Conservation (phyloP, 2,797 vertebrate genomes). For the Strix occidentalis region DNA sequence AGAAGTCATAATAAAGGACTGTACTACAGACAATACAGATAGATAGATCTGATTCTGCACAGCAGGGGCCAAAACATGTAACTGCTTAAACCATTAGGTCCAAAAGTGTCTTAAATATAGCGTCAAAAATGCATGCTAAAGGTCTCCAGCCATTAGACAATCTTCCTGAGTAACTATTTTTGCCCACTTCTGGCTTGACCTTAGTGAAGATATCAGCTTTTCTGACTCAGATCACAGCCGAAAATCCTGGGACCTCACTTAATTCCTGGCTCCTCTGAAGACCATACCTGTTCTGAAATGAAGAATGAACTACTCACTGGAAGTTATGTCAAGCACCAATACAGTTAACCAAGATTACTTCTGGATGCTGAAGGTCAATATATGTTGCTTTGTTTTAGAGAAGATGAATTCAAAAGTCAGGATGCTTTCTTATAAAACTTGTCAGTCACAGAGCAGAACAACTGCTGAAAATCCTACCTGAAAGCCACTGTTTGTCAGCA, state of each 20-base stretch:
- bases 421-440: not conserved
- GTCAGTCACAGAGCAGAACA: not conserved
- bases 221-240: not conserved
- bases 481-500: not conserved
- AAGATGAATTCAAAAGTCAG: not conserved
- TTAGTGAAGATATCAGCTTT: not conserved
- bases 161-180: not conserved
- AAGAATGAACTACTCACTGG: not conserved
- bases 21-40: rapidly evolving
- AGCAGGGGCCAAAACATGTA: not conserved
- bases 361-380: not conserved
- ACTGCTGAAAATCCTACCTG: not conserved
- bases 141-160: not conserved
- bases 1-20: not conserved
- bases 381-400: not conserved
- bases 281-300: not conserved
- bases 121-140: not conserved
- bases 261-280: not conserved
- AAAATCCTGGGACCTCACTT: not conserved
- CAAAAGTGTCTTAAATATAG: not conserved
- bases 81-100: not conserved
- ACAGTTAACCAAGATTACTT: not conserved
- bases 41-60: not conserved
- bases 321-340: not conserved
- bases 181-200: not conserved